phyloP scores from a whole-genome alignment of 2,888 invertebrate genomes.

The Agonopterix alstromeriana region DNA sequence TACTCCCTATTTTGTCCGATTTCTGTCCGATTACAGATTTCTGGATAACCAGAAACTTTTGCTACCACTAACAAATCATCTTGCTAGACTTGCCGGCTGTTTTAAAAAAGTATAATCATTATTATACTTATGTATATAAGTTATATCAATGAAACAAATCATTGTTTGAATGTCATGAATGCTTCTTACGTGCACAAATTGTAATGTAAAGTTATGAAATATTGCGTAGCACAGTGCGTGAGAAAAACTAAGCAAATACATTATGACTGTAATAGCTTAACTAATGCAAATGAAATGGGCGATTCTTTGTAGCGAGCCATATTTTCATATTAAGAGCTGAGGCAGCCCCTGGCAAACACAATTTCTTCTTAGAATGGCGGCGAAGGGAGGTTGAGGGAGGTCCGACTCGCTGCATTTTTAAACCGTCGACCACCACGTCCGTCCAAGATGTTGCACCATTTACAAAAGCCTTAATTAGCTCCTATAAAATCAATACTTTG shows the following conservation, averaged over 20 bases:
- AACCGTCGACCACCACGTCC: conserved; percentile 13
- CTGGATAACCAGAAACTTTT: no score
- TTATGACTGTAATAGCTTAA: conserved; percentile 17
- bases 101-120: no score
- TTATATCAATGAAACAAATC: no score
- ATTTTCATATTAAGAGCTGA: conserved; percentile 57
- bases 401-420: conserved; percentile 19
- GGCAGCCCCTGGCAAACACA: conserved; percentile 52
- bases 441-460: conserved; percentile 17
- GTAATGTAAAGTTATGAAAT: no score
- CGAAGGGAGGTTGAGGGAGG: conserved; percentile 15
- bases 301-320: conserved; percentile 53
- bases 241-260: not conserved
- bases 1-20: no score
- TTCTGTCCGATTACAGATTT: no score
- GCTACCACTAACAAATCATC: no score
- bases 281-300: conserved; percentile 58
- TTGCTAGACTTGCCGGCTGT: no score
- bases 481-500: not conserved
- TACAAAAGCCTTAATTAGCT: conserved; percentile 15
- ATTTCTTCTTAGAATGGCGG: conserved; percentile 44
- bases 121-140: no score
- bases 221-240: no score
- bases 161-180: no score
- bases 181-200: no score